Base-by-base conservation (phyloP, 2,888 invertebrate genomes). In the Leptinotarsa juncta region DNA sequence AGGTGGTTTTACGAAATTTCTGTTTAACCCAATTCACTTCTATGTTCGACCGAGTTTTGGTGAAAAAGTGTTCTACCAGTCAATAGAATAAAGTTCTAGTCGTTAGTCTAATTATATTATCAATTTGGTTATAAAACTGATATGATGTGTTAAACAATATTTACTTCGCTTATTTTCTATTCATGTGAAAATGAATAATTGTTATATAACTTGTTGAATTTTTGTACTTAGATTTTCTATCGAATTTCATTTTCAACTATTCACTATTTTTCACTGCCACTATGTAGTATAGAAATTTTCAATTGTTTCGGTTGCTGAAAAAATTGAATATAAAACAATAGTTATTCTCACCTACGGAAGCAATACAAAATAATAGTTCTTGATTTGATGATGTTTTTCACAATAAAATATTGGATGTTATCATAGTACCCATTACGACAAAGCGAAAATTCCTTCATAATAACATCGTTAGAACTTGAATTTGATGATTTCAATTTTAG, bases 241-340 rank as follows among this genome's bases (percentile, higher is more conserved):
- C 57, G 70, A 49, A 67, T 53, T 65, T 57, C 23, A 53, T 78
- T 68, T 82, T 79, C 80, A 79, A 84, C 82, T 84, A 82, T 84
- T 75, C 65, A 75, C 69, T 74, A 62, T 84, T 85, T 62, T 86
- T 84, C 86, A 86, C 87, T 87, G 87, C 86, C 87, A 87, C 81
- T 81, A 83, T 85, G 82, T 79, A 77, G 68, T 78, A 80, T 66
- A 72, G 53, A 68, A 55, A 67, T 77, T 76, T 67, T 72, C 26
- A 70, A 73, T 73, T 76, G 65, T 72, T 74, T 78, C 48, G 69
- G 70, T 78, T 75, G 77, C 78, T 73, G 65, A 71, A 72, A 66
- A 72, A 70, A 55, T 72, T 74, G 72, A 66, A 78, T 65, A 73
- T 71, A 70, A 67, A 74, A 70, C 70, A 68, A 71, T 76, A 66